Evolutionary conservation across 2,888 invertebrate species (phyloP), one percentile per base, ranked within the genome.

Genomic region (Oligia fasciuncula): DNA sequence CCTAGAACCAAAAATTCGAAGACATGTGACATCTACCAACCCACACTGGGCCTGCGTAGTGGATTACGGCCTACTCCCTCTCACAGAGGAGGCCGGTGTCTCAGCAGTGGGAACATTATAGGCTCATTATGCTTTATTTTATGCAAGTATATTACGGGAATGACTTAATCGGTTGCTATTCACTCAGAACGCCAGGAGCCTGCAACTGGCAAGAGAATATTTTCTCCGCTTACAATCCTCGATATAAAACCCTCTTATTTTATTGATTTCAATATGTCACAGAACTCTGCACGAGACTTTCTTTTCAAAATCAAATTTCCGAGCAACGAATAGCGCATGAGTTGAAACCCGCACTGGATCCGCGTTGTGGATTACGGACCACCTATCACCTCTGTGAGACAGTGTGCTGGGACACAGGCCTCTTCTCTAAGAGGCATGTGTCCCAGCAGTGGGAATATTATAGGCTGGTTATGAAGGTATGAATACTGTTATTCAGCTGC

Each of bases 261-360:
- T 85, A 88, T 89, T 87, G 89, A 90, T 91, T 88, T 79, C 84
- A 88, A 86, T 87, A 90, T 88, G 88, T 89, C 89, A 89, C 86
- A 77, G 83, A 88, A 90, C 79, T 87, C 76, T 85, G 85, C 84
- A 71, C 88, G 91, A 93, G 92, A 93, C 94, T 94, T 93, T 91
- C 91, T 92, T 93, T 93, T 93, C 91, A 93, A 94, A 94, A 94
- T 94, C 94, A 92, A 94, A 94, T 94, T 93, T 92, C 87, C 81
- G 66, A 84, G 88, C 87, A 89, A 91, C 91, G 93, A 91, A 92
- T 93, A 93, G 92, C 89, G 91, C 89, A 91, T 89, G 92, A 92
- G 91, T 93, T 93, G 93, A 93, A 13, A 6, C 19, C 19, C 51
- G 17, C 51, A 51, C 57, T 57, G 57, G 9, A 23, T 9, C 9